phyloP scores from a whole-genome alignment of 2,888 invertebrate species.

The Octonoba sinensis region DNA sequence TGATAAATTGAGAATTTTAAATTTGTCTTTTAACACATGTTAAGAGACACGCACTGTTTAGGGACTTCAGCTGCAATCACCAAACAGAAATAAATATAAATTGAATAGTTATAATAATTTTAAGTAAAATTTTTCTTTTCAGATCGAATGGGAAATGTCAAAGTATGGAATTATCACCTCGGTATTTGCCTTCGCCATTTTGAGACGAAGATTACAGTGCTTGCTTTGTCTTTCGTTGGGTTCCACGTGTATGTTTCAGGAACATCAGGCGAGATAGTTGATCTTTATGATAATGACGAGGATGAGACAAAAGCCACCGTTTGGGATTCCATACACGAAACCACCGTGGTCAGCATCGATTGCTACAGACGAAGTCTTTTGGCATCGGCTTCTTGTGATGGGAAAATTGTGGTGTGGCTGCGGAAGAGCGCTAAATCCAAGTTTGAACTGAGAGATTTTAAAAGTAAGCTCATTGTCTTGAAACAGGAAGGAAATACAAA shows the following conservation, averaged over 20 bases:
- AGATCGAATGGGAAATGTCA: slow-evolving; percentile 79
- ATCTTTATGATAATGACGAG: slow-evolving; percentile 76
- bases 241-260: slow-evolving; percentile 79
- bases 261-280: slow-evolving; percentile 82
- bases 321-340: slow-evolving; percentile 81
- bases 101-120: too few species aligned
- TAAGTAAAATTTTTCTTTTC: not conserved
- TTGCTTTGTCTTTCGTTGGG: slow-evolving; percentile 74
- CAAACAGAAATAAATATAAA: too few species aligned
- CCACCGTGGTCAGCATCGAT: slow-evolving; percentile 81
- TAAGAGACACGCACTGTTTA: too few species aligned
- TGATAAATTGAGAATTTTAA: too few species aligned
- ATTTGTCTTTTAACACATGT: too few species aligned
- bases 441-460: slow-evolving; percentile 66
- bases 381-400: slow-evolving; percentile 83
- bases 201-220: slow-evolving; percentile 76
- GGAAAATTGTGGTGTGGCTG: slow-evolving; percentile 85
- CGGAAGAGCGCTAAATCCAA: slow-evolving; percentile 85
- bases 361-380: slow-evolving; percentile 78
- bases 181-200: slow-evolving; percentile 81
- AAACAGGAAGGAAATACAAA: too few species aligned
- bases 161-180: slow-evolving; percentile 88
- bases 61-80: too few species aligned
- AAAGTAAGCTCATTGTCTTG: not conserved
- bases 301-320: slow-evolving; percentile 75